Evolutionary conservation across 2,797 vertebrate species (phyloP).

Genomic region (Pampus argenteus): DNA sequence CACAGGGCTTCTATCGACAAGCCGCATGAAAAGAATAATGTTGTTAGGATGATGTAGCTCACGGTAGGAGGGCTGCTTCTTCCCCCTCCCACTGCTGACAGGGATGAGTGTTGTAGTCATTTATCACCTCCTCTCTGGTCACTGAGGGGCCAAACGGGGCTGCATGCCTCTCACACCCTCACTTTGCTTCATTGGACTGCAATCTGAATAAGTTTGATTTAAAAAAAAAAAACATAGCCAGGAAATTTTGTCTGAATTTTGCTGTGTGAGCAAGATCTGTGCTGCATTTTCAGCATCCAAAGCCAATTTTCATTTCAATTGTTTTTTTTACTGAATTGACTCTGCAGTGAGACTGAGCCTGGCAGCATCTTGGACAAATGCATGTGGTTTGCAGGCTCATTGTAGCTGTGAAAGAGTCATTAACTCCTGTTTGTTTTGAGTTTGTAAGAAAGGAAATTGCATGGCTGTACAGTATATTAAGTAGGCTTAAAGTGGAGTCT

Average conservation of each 20-base stretch:
- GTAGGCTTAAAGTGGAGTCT: neutral
- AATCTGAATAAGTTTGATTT: conserved; percentile 63
- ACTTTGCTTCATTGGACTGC: conserved; percentile 73
- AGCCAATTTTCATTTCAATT: neutral
- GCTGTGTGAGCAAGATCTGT: neutral
- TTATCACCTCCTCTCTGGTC: conserved; percentile 89
- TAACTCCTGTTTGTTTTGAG: conserved; percentile 86
- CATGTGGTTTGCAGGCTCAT: neutral
- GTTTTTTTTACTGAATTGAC: neutral
- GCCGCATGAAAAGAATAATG: conserved; percentile 88
- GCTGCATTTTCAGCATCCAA: conserved; percentile 11
- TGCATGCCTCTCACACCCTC: conserved; percentile 72
- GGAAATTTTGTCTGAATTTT: conserved; percentile 24
- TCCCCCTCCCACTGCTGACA: conserved; percentile 79
- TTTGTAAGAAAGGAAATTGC: conserved; percentile 87
- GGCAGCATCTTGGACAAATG: conserved; percentile 5
- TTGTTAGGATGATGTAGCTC: conserved; percentile 88
- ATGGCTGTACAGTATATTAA: conserved; percentile 37
- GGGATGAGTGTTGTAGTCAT: conserved; percentile 87
- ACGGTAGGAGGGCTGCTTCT: conserved; percentile 78
- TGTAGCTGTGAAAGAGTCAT: conserved; percentile 73
- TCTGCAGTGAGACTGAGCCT: neutral
- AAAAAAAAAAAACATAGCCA: conserved; percentile 36
- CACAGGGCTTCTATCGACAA: conserved; percentile 86
- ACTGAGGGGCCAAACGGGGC: conserved; percentile 77